These are phyloP conservation scores for Melinaea menophilus DNA, from an alignment of 2,888 invertebrate genomes.

Conservation along the genomic window DNA sequence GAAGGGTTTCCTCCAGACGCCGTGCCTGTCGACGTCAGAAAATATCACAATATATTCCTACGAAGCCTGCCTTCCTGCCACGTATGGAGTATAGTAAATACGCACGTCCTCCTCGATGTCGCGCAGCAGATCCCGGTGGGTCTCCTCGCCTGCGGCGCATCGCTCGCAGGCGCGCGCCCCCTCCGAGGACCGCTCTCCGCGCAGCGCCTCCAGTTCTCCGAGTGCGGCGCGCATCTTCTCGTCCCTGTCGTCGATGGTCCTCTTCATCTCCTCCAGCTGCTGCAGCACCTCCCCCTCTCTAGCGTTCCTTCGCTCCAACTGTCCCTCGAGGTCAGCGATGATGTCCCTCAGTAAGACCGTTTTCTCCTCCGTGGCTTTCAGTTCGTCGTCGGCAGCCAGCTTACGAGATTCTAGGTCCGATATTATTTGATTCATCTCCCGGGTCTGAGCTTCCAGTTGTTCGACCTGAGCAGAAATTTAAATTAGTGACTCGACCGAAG, in stretches of 20 bases:
- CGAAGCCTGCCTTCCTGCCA: not conserved
- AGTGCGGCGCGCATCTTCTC: conserved; percentile 75
- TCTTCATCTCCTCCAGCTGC: conserved; percentile 77
- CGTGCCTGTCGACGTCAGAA: conserved; percentile 41
- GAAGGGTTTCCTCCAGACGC: conserved; percentile 82
- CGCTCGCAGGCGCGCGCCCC: conserved; percentile 39
- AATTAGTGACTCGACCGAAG: not conserved
- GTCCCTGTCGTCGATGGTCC: conserved; percentile 76
- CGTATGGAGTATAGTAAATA: too few relatives aligned
- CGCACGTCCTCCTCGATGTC: conserved; percentile 66
- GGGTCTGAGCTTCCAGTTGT: conserved; percentile 85
- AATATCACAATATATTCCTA: not conserved
- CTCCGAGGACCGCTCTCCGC: conserved; percentile 56
- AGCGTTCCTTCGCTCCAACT: conserved; percentile 82
- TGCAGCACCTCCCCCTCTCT: conserved; percentile 80
- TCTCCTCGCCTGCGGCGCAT: conserved; percentile 53
- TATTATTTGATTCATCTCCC: conserved; percentile 81
- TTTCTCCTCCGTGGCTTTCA: conserved; percentile 87
- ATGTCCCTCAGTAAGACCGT: conserved; percentile 85
- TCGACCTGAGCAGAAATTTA: conserved; percentile 79
- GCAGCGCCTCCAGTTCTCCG: conserved; percentile 74
- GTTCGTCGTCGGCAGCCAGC: conserved; percentile 82
- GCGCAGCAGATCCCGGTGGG: conserved; percentile 44
- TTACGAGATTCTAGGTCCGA: conserved; percentile 79
- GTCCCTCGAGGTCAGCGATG: conserved; percentile 85